Base-by-base conservation (phyloP, 2,888 invertebrate genomes). In the Cheilosia vernalis region DNA sequence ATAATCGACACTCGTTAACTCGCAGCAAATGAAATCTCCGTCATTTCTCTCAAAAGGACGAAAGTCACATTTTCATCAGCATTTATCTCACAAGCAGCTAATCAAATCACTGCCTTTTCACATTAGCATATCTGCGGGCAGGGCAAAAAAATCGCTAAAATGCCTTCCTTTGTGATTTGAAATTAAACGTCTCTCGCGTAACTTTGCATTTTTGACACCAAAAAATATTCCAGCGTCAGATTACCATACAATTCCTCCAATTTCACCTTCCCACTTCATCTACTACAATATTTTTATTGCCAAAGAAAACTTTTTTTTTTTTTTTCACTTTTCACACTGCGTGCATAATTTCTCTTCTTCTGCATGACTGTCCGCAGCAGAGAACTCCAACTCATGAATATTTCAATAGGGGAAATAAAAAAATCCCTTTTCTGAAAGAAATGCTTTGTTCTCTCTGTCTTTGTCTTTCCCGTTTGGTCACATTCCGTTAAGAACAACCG, bases 331-430 rank as follows among this genome's bases (percentile, higher is more conserved):
- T 77, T 72, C 53, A 61, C 55, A 53, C 64, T 58, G 64, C 70
- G 80, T 84, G 80, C 79, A 84, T 80, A 79, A 47, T 79, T 74
- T 77, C 60, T 61, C 69, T 63, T 73, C 58, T 67, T 61, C 55
- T 72, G 66, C 83, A 67, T 56, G 63, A 83, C 21, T 51, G 69
- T 63, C 69, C 72, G 10, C 42, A 37, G 51, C 6, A 33, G 42
- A 72, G 58, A 47, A 58, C 77, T 84, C 74, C 80, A 47, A 58
- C 72, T 84, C 74, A 84, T 84, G 80, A 84, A 84, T 80, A 74
- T 80, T 84, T 80, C 80, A 80, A 60, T 47, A 70, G 69, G 74
- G 79, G 74, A 74, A 84, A 80, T 84, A 80, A 80, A 84, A 84
- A 84, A 84, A 70, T 84, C 84, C 80, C 69, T 80, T 79, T 79